Evolutionary conservation across 2,888 invertebrate genomes (phyloP).

Genomic region (Argyresthia albistria): DNA sequence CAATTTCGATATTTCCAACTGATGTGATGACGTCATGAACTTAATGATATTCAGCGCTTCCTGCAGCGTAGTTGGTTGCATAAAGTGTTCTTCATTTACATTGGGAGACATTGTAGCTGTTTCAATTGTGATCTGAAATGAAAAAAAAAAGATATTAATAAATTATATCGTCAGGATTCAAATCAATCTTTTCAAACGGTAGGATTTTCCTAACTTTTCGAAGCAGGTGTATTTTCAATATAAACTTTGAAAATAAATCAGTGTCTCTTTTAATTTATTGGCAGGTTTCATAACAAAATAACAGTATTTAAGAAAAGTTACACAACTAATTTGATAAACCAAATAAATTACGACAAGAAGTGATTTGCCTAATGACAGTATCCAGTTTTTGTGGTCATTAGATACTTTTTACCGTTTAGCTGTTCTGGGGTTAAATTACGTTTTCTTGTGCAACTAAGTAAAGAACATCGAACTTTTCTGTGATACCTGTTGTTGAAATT

Average conservation of each 20-base stretch:
- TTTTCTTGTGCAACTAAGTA: no score
- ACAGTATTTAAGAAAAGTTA: not conserved
- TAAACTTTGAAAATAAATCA: not conserved
- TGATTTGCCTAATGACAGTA: no score
- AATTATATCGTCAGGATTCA: not conserved
- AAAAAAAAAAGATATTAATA: not conserved
- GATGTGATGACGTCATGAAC: conserved; percentile 58
- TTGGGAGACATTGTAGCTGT: conserved; percentile 37
- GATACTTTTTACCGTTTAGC: no score
- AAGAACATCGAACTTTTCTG: no score
- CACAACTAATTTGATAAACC: not conserved
- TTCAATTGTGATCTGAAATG: conserved; percentile 18
- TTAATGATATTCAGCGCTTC: conserved; percentile 62
- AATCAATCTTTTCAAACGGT: not conserved
- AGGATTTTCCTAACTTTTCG: not conserved
- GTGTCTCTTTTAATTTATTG: not conserved
- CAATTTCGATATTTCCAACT: conserved; percentile 51
- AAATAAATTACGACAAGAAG: no score
- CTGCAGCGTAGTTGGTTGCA: conserved; percentile 52
- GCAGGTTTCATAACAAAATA: no score
- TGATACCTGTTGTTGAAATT: no score
- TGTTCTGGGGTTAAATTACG: no score
- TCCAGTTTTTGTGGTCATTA: no score
- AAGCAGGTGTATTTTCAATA: not conserved
- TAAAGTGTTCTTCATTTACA: conserved; percentile 35